Evolutionary conservation across 2,113 vertebrate species (phyloP), one percentile per base, ranked within the genome.

Genomic region (Lagopus leucura): DNA sequence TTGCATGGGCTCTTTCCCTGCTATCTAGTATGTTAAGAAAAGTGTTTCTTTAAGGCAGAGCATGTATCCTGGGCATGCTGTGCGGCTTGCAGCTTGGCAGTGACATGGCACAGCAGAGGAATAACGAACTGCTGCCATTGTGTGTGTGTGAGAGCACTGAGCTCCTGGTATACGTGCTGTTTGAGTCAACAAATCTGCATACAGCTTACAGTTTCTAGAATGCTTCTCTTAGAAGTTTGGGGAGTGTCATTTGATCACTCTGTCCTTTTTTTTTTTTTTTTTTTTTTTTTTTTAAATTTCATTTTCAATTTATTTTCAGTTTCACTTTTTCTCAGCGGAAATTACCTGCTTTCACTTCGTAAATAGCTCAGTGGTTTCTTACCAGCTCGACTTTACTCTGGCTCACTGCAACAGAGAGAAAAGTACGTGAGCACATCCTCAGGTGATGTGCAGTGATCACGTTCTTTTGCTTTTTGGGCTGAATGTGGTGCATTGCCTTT

Each of bases 281-380:
- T 43, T 21, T 11, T 36, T 36, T 58, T 36, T 75, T 55, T 67
- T 54, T 38, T 42, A 14, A 30, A 27, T 76, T 94, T 82, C 42
- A 10, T 32, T 92, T 58, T 8, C 21, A 10, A 42, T 42, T 42
- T 36, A 8, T 32, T 92, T 57, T 8, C 21, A 10, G 34, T 91
- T 91, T 93, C n/a, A 5, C 61, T 85, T 90, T 90, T 70, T 69
- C 40, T 78, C 70, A 74, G 65, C 55, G 45, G 21, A 82, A 65
- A 21, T 82, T 22, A 28, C 74, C 66, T 74, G 18, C 25, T 52
- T 91, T 89, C 58, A n/a, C 74, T 67, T 70, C 16, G n/a, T 8
- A 0, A 1, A 3, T 69, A 16, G 5, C 28, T 27, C 6, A 2
- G 3, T 6, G 36, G 22, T 64, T 66, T 64, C 32, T 32, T 54